Evolutionary conservation across 1,140 invertebrate genomes (phyloP).

Genomic region (Laupala kohalensis): DNA sequence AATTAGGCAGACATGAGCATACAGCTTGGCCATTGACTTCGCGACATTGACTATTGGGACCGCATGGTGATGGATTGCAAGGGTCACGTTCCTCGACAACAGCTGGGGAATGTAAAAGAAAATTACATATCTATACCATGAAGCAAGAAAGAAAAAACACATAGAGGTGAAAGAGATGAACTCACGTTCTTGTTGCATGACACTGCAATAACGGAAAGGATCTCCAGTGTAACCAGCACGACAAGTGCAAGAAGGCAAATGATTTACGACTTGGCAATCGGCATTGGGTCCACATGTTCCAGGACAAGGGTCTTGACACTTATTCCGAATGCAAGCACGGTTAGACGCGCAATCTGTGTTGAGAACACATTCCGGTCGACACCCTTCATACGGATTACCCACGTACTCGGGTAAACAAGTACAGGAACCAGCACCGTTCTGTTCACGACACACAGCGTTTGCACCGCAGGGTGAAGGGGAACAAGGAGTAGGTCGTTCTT

Average conservation of each 20-base stretch:
- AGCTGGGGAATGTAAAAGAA: conserved; percentile 15
- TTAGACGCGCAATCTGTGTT: conserved; percentile 48
- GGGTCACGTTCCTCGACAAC: conserved; percentile 18
- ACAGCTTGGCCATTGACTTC: conserved; percentile 21
- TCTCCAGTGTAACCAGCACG: conserved; percentile 35
- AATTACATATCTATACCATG: conserved; percentile 21
- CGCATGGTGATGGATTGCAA: conserved; percentile 30
- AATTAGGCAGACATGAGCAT: conserved; percentile 20
- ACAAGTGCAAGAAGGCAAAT: conserved; percentile 36
- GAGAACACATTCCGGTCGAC: conserved; percentile 47
- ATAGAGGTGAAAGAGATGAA: conserved; percentile 19
- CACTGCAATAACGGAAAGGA: conserved; percentile 40
- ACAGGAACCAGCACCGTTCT: conserved; percentile 46
- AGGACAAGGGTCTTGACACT: conserved; percentile 49
- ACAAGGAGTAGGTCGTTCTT: conserved; percentile 36
- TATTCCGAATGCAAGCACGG: conserved; percentile 42
- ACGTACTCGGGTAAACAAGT: conserved; percentile 50
- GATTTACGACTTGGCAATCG: conserved; percentile 52
- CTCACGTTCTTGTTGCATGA: conserved; percentile 22
- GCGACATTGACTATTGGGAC: conserved; percentile 28
- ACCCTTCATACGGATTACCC: conserved; percentile 57
- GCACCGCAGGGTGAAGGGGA: conserved; percentile 52
- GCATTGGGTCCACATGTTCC: conserved; percentile 52
- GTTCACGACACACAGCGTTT: conserved; percentile 48
- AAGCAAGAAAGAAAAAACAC: conserved; percentile 13